Conservation (phyloP, 2,888 invertebrate species). For the Caenorhabditis sulstoni region DNA sequence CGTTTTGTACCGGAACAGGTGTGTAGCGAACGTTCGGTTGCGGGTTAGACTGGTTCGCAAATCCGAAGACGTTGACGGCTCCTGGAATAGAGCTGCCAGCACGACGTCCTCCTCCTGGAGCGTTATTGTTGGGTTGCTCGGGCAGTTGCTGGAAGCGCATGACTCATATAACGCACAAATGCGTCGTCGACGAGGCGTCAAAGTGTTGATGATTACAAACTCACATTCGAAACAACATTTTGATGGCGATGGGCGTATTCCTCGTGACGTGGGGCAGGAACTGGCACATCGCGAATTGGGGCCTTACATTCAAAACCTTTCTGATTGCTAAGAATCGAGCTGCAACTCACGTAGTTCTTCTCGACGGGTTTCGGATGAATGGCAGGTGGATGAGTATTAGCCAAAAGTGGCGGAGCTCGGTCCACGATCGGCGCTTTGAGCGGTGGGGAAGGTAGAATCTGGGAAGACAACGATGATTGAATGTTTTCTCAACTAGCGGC, state of each 20-base stretch:
- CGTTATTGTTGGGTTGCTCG: slow-evolving; percentile 46
- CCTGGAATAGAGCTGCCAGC: slow-evolving; percentile 51
- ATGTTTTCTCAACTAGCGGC: too few species aligned
- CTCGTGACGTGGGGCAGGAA: slow-evolving; percentile 37
- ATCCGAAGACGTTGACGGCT: slow-evolving; percentile 57
- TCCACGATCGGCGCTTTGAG: slow-evolving; percentile 1
- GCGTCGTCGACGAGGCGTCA: neutral
- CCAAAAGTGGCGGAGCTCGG: neutral
- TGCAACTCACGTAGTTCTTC: slow-evolving; percentile 1
- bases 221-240: slow-evolving; percentile 37
- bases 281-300: slow-evolving; percentile 21
- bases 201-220: slow-evolving; percentile 33
- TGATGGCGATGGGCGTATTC: slow-evolving; percentile 40
- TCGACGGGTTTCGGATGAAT: slow-evolving; percentile 29
- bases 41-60: slow-evolving; percentile 32
- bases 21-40: slow-evolving; percentile 44
- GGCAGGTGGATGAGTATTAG: slow-evolving; percentile 18
- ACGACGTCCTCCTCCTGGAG: slow-evolving; percentile 43
- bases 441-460: slow-evolving; percentile 20
- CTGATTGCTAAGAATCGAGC: too few species aligned
- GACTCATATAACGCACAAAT: slow-evolving; percentile 36
- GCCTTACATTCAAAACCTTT: neutral
- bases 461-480: neutral
- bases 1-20: slow-evolving; percentile 37
- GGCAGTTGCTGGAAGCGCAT: slow-evolving; percentile 50